These are phyloP conservation scores for Hemichromis elongatus DNA, from an alignment of 2,113 vertebrate genomes.

Conservation along the genomic window DNA sequence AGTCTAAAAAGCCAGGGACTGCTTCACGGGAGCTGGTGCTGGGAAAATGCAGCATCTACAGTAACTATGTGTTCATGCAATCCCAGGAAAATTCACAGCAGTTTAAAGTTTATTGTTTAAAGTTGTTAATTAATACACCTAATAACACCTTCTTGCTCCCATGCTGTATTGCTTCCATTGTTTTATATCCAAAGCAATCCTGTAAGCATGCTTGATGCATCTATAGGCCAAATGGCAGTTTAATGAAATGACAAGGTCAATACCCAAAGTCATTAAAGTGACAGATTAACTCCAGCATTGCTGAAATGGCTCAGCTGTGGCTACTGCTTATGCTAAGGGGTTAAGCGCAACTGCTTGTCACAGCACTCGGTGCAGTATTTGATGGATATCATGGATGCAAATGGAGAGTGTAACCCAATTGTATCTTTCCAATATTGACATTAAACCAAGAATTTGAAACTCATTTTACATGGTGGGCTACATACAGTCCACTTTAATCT, in stretches of 20 bases:
- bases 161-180: background rate
- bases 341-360: background rate
- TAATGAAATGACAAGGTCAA: background rate
- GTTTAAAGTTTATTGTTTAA: background rate
- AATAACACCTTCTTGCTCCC: background rate
- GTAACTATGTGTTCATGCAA: slow-evolving; percentile 39
- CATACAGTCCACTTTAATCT: background rate
- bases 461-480: background rate
- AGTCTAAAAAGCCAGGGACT: background rate
- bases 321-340: background rate
- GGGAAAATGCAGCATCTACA: slow-evolving; percentile 25
- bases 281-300: background rate
- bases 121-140: background rate
- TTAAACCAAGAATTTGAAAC: background rate
- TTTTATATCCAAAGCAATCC: background rate
- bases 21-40: background rate
- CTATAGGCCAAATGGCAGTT: background rate
- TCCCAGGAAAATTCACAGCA: background rate
- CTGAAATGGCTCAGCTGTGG: background rate
- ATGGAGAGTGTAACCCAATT: background rate
- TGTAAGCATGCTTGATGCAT: background rate
- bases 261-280: background rate
- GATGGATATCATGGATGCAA: background rate
- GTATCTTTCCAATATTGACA: background rate
- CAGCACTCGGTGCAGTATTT: background rate